Conservation (phyloP, 2,888 invertebrate species). For the Pachydiplax longipennis region DNA sequence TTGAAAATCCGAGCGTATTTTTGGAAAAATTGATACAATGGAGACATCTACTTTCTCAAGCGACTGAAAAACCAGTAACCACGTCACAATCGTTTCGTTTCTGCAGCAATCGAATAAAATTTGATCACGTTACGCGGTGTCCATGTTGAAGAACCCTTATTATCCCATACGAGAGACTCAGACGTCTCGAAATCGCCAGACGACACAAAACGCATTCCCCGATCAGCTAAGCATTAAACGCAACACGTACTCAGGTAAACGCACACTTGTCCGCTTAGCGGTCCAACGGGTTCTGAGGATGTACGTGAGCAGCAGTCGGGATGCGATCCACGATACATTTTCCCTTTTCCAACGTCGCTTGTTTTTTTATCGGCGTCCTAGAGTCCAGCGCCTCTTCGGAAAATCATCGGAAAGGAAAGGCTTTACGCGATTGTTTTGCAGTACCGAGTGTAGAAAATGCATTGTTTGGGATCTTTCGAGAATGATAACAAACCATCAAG, state of each 20-base stretch:
- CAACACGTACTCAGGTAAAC: not conserved
- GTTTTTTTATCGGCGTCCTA: too few relatives aligned
- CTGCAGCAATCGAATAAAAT: too few relatives aligned
- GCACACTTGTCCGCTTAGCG: not conserved
- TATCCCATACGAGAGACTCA: not conserved
- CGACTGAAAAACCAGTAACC: too few relatives aligned
- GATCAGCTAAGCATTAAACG: conserved; percentile 17
- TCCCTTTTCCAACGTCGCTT: not conserved
- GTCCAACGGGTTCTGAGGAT: conserved; percentile 13
- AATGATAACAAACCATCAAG: too few relatives aligned
- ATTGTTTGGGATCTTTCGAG: too few relatives aligned
- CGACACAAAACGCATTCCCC: conserved; percentile 20
- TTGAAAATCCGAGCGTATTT: too few relatives aligned
- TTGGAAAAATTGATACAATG: too few relatives aligned
- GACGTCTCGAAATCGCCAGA: not conserved
- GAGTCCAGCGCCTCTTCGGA: not conserved
- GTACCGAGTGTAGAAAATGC: too few relatives aligned
- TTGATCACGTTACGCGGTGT: too few relatives aligned
- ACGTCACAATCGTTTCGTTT: too few relatives aligned
- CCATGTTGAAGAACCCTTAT: not conserved
- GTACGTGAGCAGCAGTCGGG: conserved; percentile 8
- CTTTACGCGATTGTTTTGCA: too few relatives aligned
- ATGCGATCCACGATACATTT: not conserved
- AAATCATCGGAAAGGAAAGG: not conserved
- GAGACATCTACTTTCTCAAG: too few relatives aligned